Evolutionary conservation across 2,113 vertebrate species (phyloP).

Genomic region (Etheostoma cragini): DNA sequence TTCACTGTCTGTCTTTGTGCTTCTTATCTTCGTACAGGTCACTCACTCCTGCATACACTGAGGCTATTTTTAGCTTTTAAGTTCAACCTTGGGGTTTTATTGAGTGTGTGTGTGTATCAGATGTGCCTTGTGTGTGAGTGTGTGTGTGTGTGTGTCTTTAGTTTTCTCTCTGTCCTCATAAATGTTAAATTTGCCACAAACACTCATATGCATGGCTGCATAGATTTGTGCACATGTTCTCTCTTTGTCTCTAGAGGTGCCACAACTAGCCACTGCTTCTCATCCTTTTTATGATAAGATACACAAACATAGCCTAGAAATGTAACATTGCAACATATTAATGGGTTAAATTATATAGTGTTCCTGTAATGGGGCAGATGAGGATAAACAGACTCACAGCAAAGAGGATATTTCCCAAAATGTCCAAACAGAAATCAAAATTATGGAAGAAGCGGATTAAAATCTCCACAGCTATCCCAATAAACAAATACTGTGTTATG

Average conservation of each 20-base stretch:
- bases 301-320: background rate
- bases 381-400: background rate
- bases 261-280: constrained; percentile 13
- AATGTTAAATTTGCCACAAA: constrained; percentile 60
- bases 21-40: constrained; percentile 58
- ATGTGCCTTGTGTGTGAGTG: constrained; percentile 22
- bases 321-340: background rate
- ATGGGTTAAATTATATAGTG: background rate
- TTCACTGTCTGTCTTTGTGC: constrained; percentile 39
- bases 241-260: constrained; percentile 25
- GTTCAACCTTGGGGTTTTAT: constrained; percentile 60
- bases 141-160: constrained; percentile 9
- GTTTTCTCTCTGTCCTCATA: constrained; percentile 49
- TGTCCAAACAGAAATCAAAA: background rate
- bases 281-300: background rate
- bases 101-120: constrained; percentile 47
- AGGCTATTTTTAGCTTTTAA: constrained; percentile 73
- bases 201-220: constrained; percentile 54
- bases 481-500: background rate
- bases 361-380: background rate
- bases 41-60: constrained; percentile 60
- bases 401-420: background rate
- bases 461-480: background rate
- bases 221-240: constrained; percentile 20
- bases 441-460: background rate